Base-by-base conservation (phyloP, 2,113 vertebrate genomes). In the Pelecanoides urinatrix region DNA sequence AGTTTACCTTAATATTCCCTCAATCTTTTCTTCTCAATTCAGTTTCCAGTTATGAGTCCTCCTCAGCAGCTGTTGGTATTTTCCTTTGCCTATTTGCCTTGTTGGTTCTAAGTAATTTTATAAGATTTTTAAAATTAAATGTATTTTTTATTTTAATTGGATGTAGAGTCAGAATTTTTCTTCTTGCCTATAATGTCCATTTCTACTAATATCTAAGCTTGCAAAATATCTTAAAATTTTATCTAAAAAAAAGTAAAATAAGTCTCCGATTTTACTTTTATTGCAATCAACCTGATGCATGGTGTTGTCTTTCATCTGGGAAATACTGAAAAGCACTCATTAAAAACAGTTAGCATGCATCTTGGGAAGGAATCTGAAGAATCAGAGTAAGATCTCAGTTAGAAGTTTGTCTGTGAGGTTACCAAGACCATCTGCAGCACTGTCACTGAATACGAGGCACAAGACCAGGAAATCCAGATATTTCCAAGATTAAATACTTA, bases 361-460 rank as follows among this genome's bases (percentile, higher is more conserved):
- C 40, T 90, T 91, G 50, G 38, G 78, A 76, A 90, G 21, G 36
- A 82, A 88, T 82, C 38, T 86, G 78, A 92, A 70, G 66, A 88
- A 72, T 88, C 44, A 62, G 77, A 68, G 49, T 79, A 91, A 84
- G 49, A 93, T 70, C 71, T 88, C 58, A 85, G 59, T 88, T 81
- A 86, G 65, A 81, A 91, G 50, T 61, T 96, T 90, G 40, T 87
- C 84, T 95, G 50, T 73, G 81, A 79, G 96, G 88, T 96, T 96
- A 96, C 44, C 34, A 49, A 79, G 88, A 94, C 92, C 93, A 96
- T 95, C 91, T 96, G 80, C 70, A 94, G 68, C 77, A 93, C 77
- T 96, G 93, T 86, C 82, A 94, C 45, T 92, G 82, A 94, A 82
- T 87, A 86, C 90, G 94, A 96, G 85, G 81, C 92, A 92, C 66